phyloP scores from a whole-genome alignment of 2,797 vertebrate species.

The Macropodus opercularis region DNA sequence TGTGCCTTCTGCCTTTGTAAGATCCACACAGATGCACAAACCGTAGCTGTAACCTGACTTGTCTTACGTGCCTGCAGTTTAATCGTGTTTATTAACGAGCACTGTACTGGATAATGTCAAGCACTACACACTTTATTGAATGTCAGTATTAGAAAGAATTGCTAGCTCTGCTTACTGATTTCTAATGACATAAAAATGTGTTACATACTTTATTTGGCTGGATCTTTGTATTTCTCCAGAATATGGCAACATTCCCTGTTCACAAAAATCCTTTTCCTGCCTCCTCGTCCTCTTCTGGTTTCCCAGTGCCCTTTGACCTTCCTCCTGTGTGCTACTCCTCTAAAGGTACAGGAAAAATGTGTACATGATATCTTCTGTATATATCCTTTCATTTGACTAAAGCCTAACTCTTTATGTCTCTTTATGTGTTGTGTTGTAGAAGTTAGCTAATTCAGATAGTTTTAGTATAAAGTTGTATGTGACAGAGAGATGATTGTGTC shows the following conservation, averaged over 20 bases:
- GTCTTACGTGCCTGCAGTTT: background rate
- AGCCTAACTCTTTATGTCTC: too few relatives aligned
- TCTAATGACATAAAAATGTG: background rate
- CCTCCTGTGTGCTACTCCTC: constrained; percentile 77
- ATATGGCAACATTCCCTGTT: constrained; percentile 79
- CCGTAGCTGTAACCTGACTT: background rate
- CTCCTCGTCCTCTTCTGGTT: constrained; percentile 69
- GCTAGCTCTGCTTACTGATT: background rate
- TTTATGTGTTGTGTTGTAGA: too few relatives aligned
- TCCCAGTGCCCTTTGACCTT: constrained; percentile 84
- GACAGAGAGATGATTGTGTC: too few relatives aligned
- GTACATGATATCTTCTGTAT: background rate
- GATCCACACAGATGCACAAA: constrained; percentile 59
- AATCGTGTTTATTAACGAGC: background rate
- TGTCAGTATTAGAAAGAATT: background rate
- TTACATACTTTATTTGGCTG: background rate
- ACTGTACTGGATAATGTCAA: background rate
- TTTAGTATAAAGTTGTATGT: too few relatives aligned
- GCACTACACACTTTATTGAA: background rate
- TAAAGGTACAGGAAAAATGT: constrained; percentile 68
- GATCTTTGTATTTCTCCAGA: constrained; percentile 57
- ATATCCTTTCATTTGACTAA: too few relatives aligned
- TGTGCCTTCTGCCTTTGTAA: constrained; percentile 93
- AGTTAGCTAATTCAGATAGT: too few relatives aligned
- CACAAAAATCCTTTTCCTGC: constrained; percentile 76